Evolutionary conservation across 2,113 vertebrate genomes (phyloP), one percentile per base, ranked within the genome.

Genomic region (Corythaeola cristata): DNA sequence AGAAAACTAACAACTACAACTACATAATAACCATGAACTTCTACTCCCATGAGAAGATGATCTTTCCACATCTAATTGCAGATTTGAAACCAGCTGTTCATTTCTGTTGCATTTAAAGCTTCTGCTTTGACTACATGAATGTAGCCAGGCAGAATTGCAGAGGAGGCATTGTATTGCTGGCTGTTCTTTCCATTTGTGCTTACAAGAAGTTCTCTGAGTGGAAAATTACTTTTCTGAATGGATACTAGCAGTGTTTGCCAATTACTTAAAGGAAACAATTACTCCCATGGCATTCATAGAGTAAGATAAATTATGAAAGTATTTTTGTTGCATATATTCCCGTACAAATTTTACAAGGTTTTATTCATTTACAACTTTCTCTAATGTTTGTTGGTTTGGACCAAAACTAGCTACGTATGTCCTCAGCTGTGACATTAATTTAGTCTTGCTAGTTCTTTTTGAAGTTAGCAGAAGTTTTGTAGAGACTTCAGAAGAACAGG

Each of bases 221-320:
- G 90, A 95, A 97, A 97, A 96, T 92, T 58, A 81, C 67, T 85
- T 37, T 83, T 94, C 84, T 74, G 52, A 95, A 96, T 76, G 50
- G 45, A 69, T 90, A 89, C 28, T n/a, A 88, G 59, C 35, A 71
- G 12, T 24, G 45, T 90, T 92, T 91, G 78, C 73, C 78, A 96
- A 81, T 22, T 73, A 91, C 56, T 97, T 90, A 95, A 84, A 89
- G 28, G 39, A 88, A 89, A 88, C 62, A 52, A 85, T 67, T 78
- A 89, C 37, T 87, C 32, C n/a, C 63, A 78, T 24, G 32, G 49
- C 60, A 88, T 77, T 94, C 82, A 74, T 3, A 62, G 35, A 49
- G 16, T 59, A 76, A 2, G 2, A n/a, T 85, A 81, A 94, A 84
- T 85, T 62, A 95, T 75, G 28, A 79, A 88, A 66, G 20, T 3